These are phyloP conservation scores for Disparrhopalites patrizii DNA, from an alignment of 2,888 invertebrate genomes.

Conservation along the genomic window DNA sequence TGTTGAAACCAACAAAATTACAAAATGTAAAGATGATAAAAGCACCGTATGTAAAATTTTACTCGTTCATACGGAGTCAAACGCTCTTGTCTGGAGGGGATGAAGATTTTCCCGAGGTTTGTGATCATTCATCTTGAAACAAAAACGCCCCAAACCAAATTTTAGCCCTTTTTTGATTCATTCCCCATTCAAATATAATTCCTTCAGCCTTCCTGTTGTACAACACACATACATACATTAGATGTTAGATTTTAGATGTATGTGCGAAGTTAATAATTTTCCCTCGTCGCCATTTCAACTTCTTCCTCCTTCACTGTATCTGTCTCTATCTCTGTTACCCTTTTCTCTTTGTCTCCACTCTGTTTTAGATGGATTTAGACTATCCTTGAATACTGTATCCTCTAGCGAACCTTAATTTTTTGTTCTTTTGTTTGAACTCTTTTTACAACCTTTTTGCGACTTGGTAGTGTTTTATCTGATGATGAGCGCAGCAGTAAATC, in stretches of 20 bases:
- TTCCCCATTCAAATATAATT: background rate
- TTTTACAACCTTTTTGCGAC: background rate
- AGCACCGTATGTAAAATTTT: conserved; percentile 90
- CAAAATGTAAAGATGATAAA: conserved; percentile 74
- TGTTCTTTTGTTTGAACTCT: background rate
- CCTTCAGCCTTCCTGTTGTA: background rate
- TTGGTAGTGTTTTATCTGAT: conserved; percentile 14
- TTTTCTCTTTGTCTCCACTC: no score
- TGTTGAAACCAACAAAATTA: conserved; percentile 50
- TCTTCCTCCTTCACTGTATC: background rate
- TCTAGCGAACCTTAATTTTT: no score
- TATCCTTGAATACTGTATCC: no score
- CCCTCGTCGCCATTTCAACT: background rate
- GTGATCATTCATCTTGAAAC: conserved; percentile 21
- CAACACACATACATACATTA: no score
- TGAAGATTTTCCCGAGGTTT: conserved; percentile 34
- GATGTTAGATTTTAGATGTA: conserved; percentile 8
- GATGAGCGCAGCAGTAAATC: conserved; percentile 3
- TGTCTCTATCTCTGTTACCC: conserved; percentile 1
- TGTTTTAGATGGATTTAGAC: no score
- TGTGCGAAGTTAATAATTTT: conserved; percentile 2
- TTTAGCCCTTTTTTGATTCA: background rate
- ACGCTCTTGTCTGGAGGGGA: conserved; percentile 48
- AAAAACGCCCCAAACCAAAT: conserved; percentile 13
- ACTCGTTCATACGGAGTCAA: conserved; percentile 80